Evolutionary conservation across 2,113 vertebrate genomes (phyloP), one percentile per base, ranked within the genome.

Genomic region (Pachycephala philippinensis): DNA sequence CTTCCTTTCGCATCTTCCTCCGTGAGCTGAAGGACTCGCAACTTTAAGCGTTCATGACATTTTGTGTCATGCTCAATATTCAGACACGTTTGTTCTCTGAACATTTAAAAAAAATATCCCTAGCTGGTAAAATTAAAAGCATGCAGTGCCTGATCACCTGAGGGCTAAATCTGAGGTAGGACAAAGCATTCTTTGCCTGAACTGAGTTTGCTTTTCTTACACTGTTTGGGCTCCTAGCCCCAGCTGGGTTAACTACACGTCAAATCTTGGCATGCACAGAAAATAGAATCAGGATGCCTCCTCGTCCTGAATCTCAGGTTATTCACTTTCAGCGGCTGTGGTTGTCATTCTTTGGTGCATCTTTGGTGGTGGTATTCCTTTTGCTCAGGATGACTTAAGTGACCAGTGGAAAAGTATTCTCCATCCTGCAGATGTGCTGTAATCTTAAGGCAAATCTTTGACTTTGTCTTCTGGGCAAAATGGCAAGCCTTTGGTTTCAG

Each of bases 91-190:
- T 85, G 87, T 85, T 95, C 95, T 93, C 39, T 5, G 42, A 23
- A 11, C 85, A 9, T 64, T 95, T 83, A 31, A 79, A 66, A 76
- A 76, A 89, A 91, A 87, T 90, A 93, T 57, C 45, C 71, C 70
- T 68, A 28, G 88, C 74, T 71, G 63, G 76, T 81, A 65, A 97
- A 96, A 97, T 97, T 93, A 90, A 96, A 96, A 94, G 95, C 97
- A 95, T 95, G 87, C 97, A 83, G 85, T 22, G 79, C 54, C 88
- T 35, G 65, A 89, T 95, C 93, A 95, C 86, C 89, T 97, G 87
- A 96, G 94, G 94, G 90, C 95, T 93, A 87, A 87, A 61, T 52
- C 84, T 74, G 93, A 97, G 84, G 92, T 82, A 54, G 69, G 89
- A 78, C 84, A 91, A 95, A 95, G 86, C 86, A 37, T 42, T 57